Evolutionary conservation across 2,113 vertebrate species (phyloP).

Genomic region (Copsychus sechellarum): DNA sequence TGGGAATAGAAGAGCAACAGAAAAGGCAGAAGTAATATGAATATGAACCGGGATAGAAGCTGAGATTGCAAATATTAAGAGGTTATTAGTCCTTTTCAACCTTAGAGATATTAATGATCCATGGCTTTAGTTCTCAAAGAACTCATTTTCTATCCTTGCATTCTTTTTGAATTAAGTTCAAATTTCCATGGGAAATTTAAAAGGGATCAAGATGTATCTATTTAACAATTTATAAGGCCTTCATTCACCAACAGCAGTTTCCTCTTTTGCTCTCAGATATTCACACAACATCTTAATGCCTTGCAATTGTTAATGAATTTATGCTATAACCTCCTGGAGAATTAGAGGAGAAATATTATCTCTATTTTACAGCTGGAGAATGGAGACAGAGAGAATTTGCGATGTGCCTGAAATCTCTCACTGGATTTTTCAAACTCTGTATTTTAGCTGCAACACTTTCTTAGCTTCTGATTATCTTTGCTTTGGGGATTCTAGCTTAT

Average conservation of each 20-base stretch:
- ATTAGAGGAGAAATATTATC: slow-evolving; percentile 44
- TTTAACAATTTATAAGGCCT: neutral
- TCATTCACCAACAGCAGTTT: neutral
- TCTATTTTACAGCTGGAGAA: slow-evolving; percentile 33
- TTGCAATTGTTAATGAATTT: slow-evolving; percentile 34
- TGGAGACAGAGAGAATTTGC: neutral
- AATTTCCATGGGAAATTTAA: neutral
- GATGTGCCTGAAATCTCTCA: neutral
- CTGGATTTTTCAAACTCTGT: neutral
- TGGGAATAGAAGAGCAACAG: neutral
- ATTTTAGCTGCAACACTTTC: neutral
- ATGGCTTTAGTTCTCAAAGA: neutral
- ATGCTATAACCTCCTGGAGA: neutral
- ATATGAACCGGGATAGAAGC: neutral
- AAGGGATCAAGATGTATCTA: neutral
- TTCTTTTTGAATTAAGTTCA: neutral
- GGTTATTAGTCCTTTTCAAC: neutral
- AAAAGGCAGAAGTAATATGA: neutral
- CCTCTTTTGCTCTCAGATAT: neutral
- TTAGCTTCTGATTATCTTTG: slow-evolving; percentile 5
- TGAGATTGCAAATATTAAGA: neutral
- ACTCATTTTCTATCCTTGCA: neutral
- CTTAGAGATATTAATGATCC: neutral
- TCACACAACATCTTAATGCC: neutral
- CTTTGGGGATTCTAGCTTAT: neutral